Evolutionary conservation across 1,140 invertebrate species (phyloP).

Genomic region (Ctenoplectra terminalis): DNA sequence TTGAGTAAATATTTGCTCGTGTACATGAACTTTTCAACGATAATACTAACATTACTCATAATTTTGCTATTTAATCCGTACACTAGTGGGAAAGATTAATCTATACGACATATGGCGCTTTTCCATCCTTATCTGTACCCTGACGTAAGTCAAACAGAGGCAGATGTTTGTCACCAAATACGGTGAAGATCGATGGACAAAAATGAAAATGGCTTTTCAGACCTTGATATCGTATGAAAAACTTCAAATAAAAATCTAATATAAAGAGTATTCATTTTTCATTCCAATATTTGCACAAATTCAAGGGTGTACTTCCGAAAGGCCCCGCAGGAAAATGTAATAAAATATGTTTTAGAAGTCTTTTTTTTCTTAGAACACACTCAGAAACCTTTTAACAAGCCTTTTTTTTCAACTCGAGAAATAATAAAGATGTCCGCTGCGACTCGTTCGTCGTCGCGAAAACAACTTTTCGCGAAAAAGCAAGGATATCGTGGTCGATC

Average conservation of each 20-base stretch:
- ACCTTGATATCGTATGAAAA: neutral
- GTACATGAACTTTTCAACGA: neutral
- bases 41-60: neutral
- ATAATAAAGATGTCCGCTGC: too few relatives aligned
- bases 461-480: too few relatives aligned
- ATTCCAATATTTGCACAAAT: neutral
- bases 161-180: slow-evolving; percentile 61
- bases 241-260: too few relatives aligned
- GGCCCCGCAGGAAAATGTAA: too few relatives aligned
- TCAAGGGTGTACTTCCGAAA: too few relatives aligned
- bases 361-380: too few relatives aligned
- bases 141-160: slow-evolving; percentile 56
- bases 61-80: slow-evolving; percentile 3
- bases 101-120: slow-evolving; percentile 50
- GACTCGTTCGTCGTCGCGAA: too few relatives aligned
- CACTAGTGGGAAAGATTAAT: slow-evolving; percentile 28
- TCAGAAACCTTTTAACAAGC: too few relatives aligned
- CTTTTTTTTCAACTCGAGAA: too few relatives aligned
- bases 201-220: slow-evolving; percentile 16
- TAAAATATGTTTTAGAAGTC: too few relatives aligned
- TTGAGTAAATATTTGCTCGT: too few relatives aligned
- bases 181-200: slow-evolving; percentile 35
- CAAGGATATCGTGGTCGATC: too few relatives aligned
- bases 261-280: neutral
- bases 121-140: slow-evolving; percentile 51